These are phyloP conservation scores for Cephonodes hylas DNA, from an alignment of 2,888 invertebrate species.

Conservation along the genomic window DNA sequence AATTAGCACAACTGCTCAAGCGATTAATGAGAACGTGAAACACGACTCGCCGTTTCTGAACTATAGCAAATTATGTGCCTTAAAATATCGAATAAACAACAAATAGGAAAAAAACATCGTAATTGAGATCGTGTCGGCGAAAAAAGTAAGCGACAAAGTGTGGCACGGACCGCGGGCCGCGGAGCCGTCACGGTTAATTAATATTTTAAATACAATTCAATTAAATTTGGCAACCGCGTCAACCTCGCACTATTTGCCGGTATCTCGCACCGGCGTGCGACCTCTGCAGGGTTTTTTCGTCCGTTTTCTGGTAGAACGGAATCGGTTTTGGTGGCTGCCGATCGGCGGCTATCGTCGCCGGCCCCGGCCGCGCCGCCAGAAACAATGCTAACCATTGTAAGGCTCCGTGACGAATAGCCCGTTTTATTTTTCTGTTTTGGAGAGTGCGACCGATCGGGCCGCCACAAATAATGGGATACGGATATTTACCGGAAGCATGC, in stretches of 20 bases:
- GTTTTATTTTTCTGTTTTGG: conserved; percentile 74
- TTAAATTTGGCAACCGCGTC: conserved; percentile 57
- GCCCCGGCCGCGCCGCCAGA: conserved; percentile 57
- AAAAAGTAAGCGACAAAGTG: conserved; percentile 65
- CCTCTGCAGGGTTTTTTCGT: conserved; percentile 52
- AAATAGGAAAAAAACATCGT: conserved; percentile 55
- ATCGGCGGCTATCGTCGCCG: too few species aligned
- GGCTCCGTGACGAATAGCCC: conserved; percentile 67
- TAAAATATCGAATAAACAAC: conserved; percentile 65
- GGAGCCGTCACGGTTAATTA: conserved; percentile 65
- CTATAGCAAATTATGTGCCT: conserved; percentile 68
- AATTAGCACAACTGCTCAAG: conserved; percentile 75
- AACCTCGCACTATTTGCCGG: conserved; percentile 41
- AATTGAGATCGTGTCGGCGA: conserved; percentile 62
- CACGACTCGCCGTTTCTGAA: conserved; percentile 61
- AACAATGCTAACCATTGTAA: conserved; percentile 71
- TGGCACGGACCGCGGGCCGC: conserved; percentile 44
- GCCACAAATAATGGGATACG: conserved; percentile 68
- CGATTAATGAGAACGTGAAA: conserved; percentile 77
- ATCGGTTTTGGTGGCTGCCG: too few species aligned
- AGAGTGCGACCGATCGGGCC: conserved; percentile 62
- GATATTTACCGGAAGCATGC: conserved; percentile 73
- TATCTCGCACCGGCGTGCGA: conserved; percentile 33
- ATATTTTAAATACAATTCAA: conserved; percentile 70
- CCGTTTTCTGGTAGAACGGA: conserved; percentile 59